Evolutionary conservation across 1,140 invertebrate genomes (phyloP).

Genomic region (Trichogramma pretiosum): DNA sequence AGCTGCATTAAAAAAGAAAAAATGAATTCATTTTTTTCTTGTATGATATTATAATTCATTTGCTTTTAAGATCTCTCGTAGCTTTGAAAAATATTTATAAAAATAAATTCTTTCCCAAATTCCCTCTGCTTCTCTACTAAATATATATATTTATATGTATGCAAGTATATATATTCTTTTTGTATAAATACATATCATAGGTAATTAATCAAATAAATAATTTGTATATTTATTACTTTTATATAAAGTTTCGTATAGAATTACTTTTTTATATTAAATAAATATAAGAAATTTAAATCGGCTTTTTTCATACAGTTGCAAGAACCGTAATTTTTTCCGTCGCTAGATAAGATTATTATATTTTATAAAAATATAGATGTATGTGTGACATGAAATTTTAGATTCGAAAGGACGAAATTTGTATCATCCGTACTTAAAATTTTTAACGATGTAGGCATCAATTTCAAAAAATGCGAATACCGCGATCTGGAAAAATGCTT

Average conservation of each 20-base stretch:
- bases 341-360: neutral
- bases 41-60: slow-evolving; percentile 10
- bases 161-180: slow-evolving; percentile 24
- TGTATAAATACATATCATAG: slow-evolving; percentile 42
- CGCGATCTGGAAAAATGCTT: slow-evolving; percentile 10
- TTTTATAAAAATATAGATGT: slow-evolving; percentile 13
- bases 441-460: no score
- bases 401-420: neutral
- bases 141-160: slow-evolving; percentile 33
- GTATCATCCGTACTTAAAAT: neutral
- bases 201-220: slow-evolving; percentile 47
- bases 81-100: slow-evolving; percentile 40
- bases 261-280: no score
- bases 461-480: no score
- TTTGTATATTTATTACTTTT: slow-evolving; percentile 35
- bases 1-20: slow-evolving; percentile 7
- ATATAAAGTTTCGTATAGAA: slow-evolving; percentile 32
- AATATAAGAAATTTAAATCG: slow-evolving; percentile 38
- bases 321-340: neutral
- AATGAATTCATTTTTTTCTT: slow-evolving; percentile 6
- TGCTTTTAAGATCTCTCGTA: slow-evolving; percentile 20
- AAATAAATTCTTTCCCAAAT: slow-evolving; percentile 45
- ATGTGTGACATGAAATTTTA: slow-evolving; percentile 5
- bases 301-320: no score
- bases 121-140: slow-evolving; percentile 32